Percentiles rank a stretch among this genome's conserved stretches.
phyloP scores from a whole-genome alignment of 92 coral and sea anemone genomes.

The Pocillopora grandis region DNA sequence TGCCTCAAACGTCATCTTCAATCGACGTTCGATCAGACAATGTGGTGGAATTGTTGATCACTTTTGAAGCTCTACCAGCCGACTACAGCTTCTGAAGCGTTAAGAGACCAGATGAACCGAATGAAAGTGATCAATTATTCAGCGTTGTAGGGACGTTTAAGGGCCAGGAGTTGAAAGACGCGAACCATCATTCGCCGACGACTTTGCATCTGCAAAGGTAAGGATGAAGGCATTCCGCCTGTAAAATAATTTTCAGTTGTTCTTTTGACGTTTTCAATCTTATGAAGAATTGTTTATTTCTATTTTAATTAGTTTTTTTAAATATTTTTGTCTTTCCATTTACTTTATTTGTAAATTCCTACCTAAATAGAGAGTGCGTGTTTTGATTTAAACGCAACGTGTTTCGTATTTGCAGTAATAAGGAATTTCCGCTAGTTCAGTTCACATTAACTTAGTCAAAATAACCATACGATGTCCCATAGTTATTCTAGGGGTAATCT shows the following conservation, averaged over 20 bases:
- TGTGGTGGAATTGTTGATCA: conserved; percentile 40
- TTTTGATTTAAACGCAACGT: conserved; percentile 23
- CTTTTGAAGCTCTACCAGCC: conserved; percentile 41
- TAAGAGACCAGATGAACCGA: conserved; percentile 45
- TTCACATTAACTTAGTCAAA: not conserved
- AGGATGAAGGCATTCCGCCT: not conserved
- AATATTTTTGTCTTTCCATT: not conserved
- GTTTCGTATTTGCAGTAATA: not conserved
- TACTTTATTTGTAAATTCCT: conserved; percentile 28
- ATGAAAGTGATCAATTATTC: conserved; percentile 33
- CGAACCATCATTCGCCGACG: conserved; percentile 39
- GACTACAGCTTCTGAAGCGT: conserved; percentile 37
- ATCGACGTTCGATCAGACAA: not conserved
- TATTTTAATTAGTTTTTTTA: not conserved
- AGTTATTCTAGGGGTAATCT: not conserved
- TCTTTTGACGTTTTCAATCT: not conserved
- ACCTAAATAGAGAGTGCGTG: not conserved
- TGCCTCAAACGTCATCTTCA: not conserved
- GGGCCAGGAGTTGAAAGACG: conserved; percentile 49
- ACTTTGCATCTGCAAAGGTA: conserved; percentile 41
- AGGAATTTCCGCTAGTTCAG: not conserved
- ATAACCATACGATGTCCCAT: not conserved
- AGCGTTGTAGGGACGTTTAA: conserved; percentile 34
- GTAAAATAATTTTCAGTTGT: not conserved
- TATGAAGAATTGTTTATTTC: not conserved